These are phyloP conservation scores for Xiphophorus maculatus DNA, from an alignment of 2,113 vertebrate genomes.

Conservation along the genomic window DNA sequence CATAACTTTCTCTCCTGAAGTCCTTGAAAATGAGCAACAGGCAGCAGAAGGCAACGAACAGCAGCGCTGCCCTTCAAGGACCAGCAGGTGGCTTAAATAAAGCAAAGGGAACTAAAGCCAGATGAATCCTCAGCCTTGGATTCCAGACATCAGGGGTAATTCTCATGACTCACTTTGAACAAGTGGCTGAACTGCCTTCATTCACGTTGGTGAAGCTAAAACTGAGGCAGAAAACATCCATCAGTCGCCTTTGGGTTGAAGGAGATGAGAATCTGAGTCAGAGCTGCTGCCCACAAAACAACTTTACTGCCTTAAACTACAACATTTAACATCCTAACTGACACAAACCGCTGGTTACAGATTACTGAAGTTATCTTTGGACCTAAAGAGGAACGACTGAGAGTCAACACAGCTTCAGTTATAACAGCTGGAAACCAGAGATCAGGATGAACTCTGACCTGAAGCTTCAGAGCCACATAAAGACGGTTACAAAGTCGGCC, in stretches of 20 bases:
- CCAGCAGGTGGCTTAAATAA: background rate
- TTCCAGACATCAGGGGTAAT: background rate
- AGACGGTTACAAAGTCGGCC: too few species aligned
- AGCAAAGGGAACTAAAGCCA: background rate
- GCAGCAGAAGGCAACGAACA: background rate
- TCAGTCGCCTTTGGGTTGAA: background rate
- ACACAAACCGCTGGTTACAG: too few species aligned
- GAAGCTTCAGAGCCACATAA: too few species aligned
- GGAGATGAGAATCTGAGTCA: background rate
- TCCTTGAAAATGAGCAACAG: background rate
- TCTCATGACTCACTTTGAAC: background rate
- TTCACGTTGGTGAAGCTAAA: background rate
- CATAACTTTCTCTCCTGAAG: background rate
- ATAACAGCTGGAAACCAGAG: too few species aligned
- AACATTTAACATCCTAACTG: too few species aligned
- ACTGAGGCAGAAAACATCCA: background rate
- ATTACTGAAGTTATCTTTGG: too few species aligned
- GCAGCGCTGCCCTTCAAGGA: background rate
- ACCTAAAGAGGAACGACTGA: too few species aligned
- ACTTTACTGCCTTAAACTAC: too few species aligned
- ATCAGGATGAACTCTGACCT: too few species aligned
- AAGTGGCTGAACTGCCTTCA: background rate
- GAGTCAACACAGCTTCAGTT: too few species aligned
- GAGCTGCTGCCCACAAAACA: slow-evolving; percentile 10
- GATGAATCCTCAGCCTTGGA: background rate